These are phyloP conservation scores for Brachyrhaphis roseni DNA, from an alignment of 2,797 vertebrate species.

Conservation along the genomic window DNA sequence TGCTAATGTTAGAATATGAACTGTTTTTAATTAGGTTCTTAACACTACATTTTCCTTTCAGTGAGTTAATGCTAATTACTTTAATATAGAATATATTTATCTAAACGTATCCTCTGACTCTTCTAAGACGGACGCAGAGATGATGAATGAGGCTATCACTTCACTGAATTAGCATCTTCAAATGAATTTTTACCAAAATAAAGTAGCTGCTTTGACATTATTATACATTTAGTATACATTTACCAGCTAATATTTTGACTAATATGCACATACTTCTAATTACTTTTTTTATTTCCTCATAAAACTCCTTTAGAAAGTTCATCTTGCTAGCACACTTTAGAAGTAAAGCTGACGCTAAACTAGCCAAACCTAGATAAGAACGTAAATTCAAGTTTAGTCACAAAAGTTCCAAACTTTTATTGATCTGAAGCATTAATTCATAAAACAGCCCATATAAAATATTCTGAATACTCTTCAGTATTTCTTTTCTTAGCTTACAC, in stretches of 20 bases:
- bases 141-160: too few relatives aligned
- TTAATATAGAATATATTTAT: too few relatives aligned
- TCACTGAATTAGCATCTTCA: too few relatives aligned
- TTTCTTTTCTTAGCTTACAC: slow-evolving; percentile 13
- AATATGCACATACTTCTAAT: neutral
- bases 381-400: neutral
- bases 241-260: neutral
- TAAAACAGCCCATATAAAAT: neutral
- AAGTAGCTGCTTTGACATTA: too few relatives aligned
- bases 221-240: neutral
- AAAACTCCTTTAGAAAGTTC: neutral
- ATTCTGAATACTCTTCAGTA: neutral
- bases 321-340: neutral
- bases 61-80: too few relatives aligned
- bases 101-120: too few relatives aligned
- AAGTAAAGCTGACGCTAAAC: neutral
- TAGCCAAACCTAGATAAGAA: neutral
- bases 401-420: neutral
- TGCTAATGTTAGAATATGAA: too few relatives aligned
- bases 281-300: neutral
- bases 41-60: too few relatives aligned
- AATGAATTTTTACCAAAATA: too few relatives aligned
- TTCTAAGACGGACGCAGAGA: too few relatives aligned
- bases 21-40: too few relatives aligned
- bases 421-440: neutral